phyloP scores from a whole-genome alignment of 2,888 invertebrate genomes.

The Plemyria rubiginata region DNA sequence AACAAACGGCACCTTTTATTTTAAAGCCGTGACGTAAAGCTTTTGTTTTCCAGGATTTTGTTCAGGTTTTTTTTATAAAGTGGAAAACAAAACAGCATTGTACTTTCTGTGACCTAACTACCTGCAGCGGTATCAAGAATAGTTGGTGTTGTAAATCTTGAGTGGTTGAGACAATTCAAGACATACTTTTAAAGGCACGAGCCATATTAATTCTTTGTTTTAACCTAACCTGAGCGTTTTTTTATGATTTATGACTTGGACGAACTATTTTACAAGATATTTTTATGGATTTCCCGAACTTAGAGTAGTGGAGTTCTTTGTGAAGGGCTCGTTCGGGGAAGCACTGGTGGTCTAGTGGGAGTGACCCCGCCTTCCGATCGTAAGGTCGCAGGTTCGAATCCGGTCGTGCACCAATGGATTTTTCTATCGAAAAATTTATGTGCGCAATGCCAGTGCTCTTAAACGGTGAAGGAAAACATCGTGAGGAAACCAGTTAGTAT shows the following conservation, averaged over 20 bases:
- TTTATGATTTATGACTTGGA: slow-evolving; percentile 14
- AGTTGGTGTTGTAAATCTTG: slow-evolving; percentile 53
- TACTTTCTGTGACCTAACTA: slow-evolving; percentile 47
- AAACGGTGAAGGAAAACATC: too few species aligned
- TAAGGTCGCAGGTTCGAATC: too few species aligned
- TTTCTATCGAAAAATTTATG: too few species aligned
- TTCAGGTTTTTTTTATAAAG: slow-evolving; percentile 46
- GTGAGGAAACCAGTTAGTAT: too few species aligned
- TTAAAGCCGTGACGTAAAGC: slow-evolving; percentile 74
- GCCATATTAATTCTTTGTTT: slow-evolving; percentile 41
- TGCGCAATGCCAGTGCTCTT: too few species aligned
- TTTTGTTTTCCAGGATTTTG: slow-evolving; percentile 57
- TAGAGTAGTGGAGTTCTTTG: neutral
- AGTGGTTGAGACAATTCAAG: slow-evolving; percentile 48
- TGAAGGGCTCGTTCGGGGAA: too few species aligned
- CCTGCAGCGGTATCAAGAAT: slow-evolving; percentile 47
- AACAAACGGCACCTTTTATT: slow-evolving; percentile 74
- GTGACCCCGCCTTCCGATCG: too few species aligned
- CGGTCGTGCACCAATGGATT: too few species aligned
- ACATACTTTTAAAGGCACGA: slow-evolving; percentile 49
- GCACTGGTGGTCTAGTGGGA: too few species aligned
- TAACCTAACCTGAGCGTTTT: slow-evolving; percentile 1
- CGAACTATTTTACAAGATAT: slow-evolving; percentile 3
- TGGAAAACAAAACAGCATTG: slow-evolving; percentile 52
- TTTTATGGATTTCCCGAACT: slow-evolving; percentile 8